Evolutionary conservation across 2,888 invertebrate species (phyloP).

Genomic region (Brachyopa scutellaris): DNA sequence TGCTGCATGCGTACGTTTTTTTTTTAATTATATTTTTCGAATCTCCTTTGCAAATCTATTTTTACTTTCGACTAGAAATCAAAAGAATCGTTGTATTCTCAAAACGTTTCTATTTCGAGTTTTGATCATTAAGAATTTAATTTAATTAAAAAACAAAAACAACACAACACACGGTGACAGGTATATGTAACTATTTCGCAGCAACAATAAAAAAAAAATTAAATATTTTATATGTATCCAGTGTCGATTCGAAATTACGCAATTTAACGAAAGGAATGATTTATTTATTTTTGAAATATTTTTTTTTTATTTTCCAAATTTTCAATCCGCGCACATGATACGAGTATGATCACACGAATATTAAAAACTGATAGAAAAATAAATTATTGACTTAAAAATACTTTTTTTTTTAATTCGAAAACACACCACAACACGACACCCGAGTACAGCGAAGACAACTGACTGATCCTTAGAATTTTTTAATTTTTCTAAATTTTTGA

Average conservation of each 20-base stretch:
- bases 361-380: not conserved
- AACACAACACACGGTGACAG: not conserved
- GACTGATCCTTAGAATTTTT: constrained; percentile 63
- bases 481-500: constrained; percentile 18
- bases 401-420: constrained; percentile 21
- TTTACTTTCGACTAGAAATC: constrained; percentile 64
- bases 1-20: constrained; percentile 47
- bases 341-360: not conserved
- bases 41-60: constrained; percentile 66
- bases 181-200: constrained; percentile 22
- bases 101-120: constrained; percentile 46
- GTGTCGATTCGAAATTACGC: constrained; percentile 60
- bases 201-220: not conserved
- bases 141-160: constrained; percentile 17
- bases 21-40: not conserved
- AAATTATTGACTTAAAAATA: not conserved
- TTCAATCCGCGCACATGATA: constrained; percentile 33
- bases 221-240: constrained; percentile 9
- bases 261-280: constrained; percentile 61
- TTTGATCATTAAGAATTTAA: constrained; percentile 28
- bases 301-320: not conserved
- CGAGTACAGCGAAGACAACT: constrained; percentile 64
- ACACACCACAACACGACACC: constrained; percentile 65
- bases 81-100: constrained; percentile 53
- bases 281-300: constrained; percentile 15